Base-by-base conservation (phyloP, 2,797 vertebrate genomes). In the Serranus cabrilla region DNA sequence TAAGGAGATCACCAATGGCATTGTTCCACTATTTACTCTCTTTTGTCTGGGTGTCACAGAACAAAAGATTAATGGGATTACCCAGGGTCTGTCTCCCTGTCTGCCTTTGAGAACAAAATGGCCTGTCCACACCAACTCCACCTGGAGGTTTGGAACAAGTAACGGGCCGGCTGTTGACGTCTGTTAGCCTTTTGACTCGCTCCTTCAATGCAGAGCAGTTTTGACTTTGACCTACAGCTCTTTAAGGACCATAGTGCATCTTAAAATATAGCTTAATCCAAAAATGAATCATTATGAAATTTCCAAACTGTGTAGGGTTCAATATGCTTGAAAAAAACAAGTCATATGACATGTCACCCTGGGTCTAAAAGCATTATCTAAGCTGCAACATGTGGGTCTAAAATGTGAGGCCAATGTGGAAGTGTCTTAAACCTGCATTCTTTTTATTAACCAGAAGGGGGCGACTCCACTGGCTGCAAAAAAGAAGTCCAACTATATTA, bases 51-150 rank as follows among this genome's bases (percentile, higher is more conserved):
- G 61, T 71, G 87, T 81, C 75, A 78, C 45, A 27, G 74, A 71
- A 67, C 71, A 80, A 71, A 81, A 76, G 83, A 90, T 85, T 83
- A 80, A 90, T 87, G 76, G 74, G 80, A 73, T 82, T 76, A 85
- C 68, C 69, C 55, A 1, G 46, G 25, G 56, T 46, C 60, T 40
- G 62, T 83, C 77, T 52, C 70, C 46, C 60, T 18, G 20, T 20
- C 51, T 52, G 55, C 58, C 70, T 71, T 52, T 67, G 74, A 55
- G 60, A 78, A 73, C 45, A 64, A 81, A 87, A 78, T 77, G 58
- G 51, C 71, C 82, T 85, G 76, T 82, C 58, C 64, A 60, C 67
- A 74, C 37, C 66, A 69, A 70, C 76, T 84, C 67, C 77, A 82
- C 73, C 80, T 85, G 69, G 23, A 87, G 62, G 76, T 47, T 23